A percentile compares a stretch with the other conserved stretches of the same genome.
phyloP scores from a whole-genome alignment of 2,113 vertebrate genomes.

The Triplophysa dalaica region DNA sequence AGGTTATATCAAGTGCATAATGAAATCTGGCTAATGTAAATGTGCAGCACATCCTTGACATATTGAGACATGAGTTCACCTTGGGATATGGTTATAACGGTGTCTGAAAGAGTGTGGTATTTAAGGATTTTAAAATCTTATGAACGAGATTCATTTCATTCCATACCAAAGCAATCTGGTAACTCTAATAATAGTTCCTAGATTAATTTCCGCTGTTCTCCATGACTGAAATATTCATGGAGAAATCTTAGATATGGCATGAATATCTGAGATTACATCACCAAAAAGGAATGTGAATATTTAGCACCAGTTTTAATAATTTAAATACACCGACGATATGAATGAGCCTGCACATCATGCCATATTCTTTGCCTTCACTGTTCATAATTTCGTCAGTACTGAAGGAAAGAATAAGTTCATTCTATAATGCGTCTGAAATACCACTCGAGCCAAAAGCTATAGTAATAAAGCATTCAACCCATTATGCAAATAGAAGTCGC shows the following conservation, averaged over 20 bases:
- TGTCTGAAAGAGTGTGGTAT: conserved; percentile 10
- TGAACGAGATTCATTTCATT: conserved; percentile 44
- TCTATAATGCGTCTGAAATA: background rate
- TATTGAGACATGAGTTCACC: background rate
- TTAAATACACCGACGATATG: conserved; percentile 56
- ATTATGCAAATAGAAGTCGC: conserved; percentile 5
- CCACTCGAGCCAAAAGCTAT: conserved; percentile 18
- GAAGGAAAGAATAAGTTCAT: conserved; percentile 5
- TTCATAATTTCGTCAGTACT: background rate
- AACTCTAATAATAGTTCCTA: conserved; percentile 54
- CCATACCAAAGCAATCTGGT: conserved; percentile 31
- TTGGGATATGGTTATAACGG: background rate
- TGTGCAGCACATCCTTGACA: background rate
- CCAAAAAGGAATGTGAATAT: conserved; percentile 49
- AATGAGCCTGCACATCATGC: conserved; percentile 55
- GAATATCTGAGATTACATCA: conserved; percentile 59
- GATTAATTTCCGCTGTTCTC: conserved; percentile 68
- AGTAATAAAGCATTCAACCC: conserved; percentile 18
- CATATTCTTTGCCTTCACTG: conserved; percentile 13
- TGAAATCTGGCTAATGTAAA: conserved; percentile 1
- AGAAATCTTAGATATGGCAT: conserved; percentile 65
- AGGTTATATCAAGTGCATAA: background rate
- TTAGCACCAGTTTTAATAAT: conserved; percentile 62
- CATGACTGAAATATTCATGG: conserved; percentile 72
- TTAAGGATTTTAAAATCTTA: conserved; percentile 26